phyloP scores from a whole-genome alignment of 2,888 invertebrate species.

The Chloromyia formosa region DNA sequence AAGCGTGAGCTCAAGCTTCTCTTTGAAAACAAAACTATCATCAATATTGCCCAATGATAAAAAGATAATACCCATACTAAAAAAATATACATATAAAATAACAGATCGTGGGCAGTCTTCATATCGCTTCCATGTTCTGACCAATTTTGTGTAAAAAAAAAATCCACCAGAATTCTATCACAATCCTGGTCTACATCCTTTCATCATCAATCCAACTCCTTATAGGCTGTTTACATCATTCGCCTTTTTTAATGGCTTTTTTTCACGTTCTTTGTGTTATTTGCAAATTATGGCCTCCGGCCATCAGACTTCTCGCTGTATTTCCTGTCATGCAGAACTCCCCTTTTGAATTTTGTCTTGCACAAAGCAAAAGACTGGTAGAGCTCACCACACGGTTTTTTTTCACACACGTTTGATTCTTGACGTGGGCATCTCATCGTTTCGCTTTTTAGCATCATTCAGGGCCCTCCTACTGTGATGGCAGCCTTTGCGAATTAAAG shows the following conservation, averaged over 20 bases:
- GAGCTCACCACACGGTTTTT: background rate
- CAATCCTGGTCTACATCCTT: too few relatives aligned
- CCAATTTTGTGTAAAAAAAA: too few relatives aligned
- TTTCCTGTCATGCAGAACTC: conserved; percentile 6
- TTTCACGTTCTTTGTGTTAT: conserved; percentile 3
- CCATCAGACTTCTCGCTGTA: background rate
- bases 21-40: too few relatives aligned
- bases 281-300: conserved; percentile 40
- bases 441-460: background rate
- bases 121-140: too few relatives aligned
- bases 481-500: conserved; percentile 35
- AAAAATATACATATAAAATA: too few relatives aligned
- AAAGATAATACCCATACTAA: too few relatives aligned
- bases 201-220: background rate
- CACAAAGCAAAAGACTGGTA: too few relatives aligned
- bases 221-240: conserved; percentile 6
- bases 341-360: conserved; percentile 23
- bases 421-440: background rate
- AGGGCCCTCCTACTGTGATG: conserved; percentile 34
- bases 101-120: too few relatives aligned
- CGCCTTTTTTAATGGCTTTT: background rate
- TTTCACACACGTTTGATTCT: conserved; percentile 12
- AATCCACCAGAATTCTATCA: too few relatives aligned
- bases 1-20: too few relatives aligned
- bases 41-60: too few relatives aligned